Percentiles rank a stretch among this genome's conserved stretches.
phyloP scores from a whole-genome alignment of 1,140 invertebrate species.

The Spodoptera frugiperda region DNA sequence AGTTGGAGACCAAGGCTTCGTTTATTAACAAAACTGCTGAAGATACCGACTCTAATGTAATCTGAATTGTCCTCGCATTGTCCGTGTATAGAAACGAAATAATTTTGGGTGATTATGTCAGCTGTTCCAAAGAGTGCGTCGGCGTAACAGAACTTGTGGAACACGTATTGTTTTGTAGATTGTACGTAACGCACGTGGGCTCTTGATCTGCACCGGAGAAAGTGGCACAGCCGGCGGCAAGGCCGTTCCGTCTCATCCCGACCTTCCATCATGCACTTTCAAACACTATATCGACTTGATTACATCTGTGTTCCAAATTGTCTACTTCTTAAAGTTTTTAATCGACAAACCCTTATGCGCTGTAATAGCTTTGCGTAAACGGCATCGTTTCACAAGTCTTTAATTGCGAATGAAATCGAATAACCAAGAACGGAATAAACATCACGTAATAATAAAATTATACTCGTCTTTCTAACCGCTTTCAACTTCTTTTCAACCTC shows the following conservation, averaged over 20 bases:
- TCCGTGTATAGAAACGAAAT: constrained; percentile 65
- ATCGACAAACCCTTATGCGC: constrained; percentile 56
- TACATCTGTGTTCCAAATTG: not conserved
- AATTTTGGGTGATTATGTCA: constrained; percentile 78
- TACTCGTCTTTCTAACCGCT: constrained; percentile 23
- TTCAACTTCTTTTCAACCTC: not conserved
- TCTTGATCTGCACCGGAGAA: constrained; percentile 67
- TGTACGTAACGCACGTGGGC: constrained; percentile 73
- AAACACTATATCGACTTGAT: constrained; percentile 38
- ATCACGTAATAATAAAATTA: constrained; percentile 37
- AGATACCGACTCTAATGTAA: constrained; percentile 65
- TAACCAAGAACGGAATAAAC: constrained; percentile 30
- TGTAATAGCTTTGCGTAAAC: constrained; percentile 61
- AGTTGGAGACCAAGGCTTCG: constrained; percentile 74
- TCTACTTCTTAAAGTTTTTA: not conserved
- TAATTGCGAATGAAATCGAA: constrained; percentile 32
- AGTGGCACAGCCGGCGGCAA: constrained; percentile 78
- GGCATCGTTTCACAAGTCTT: constrained; percentile 42
- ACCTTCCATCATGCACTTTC: constrained; percentile 72
- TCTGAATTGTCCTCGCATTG: constrained; percentile 68
- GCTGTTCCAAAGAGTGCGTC: constrained; percentile 72
- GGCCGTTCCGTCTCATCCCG: constrained; percentile 69
- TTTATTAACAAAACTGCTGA: constrained; percentile 72
- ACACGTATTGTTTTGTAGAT: constrained; percentile 70
- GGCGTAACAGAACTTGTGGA: constrained; percentile 62